These are phyloP conservation scores for Drosophila kohkoa DNA, from an alignment of 1,140 invertebrate species.

Conservation along the genomic window DNA sequence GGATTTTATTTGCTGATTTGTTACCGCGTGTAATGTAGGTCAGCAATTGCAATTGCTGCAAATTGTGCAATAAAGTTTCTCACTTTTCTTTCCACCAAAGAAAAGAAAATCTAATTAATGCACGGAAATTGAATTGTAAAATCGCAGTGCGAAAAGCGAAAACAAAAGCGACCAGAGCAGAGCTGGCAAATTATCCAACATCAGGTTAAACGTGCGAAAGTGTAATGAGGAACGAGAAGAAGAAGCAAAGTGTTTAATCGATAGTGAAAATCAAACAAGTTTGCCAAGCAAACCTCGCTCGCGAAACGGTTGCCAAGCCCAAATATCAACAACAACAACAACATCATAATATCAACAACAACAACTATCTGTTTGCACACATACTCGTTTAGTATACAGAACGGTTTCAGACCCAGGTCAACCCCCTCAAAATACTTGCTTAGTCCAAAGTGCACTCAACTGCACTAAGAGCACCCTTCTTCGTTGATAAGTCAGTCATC, in stretches of 20 bases:
- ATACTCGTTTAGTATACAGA: slow-evolving; percentile 6
- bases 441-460: slow-evolving; percentile 52
- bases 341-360: slow-evolving; percentile 34
- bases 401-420: slow-evolving; percentile 55
- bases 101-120: slow-evolving; percentile 45
- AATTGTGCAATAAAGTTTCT: slow-evolving; percentile 46
- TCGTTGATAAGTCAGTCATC: slow-evolving; percentile 6
- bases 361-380: slow-evolving; percentile 11
- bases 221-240: slow-evolving; percentile 42
- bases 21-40: slow-evolving; percentile 70
- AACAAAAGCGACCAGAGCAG: slow-evolving; percentile 20
- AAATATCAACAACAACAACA: slow-evolving; percentile 27
- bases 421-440: slow-evolving; percentile 27
- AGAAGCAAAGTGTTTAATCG: slow-evolving; percentile 72
- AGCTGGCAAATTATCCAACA: slow-evolving; percentile 45
- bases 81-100: slow-evolving; percentile 20
- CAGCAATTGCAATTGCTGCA: slow-evolving; percentile 48
- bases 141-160: slow-evolving; percentile 51
- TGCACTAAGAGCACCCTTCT: slow-evolving; percentile 22
- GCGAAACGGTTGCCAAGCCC: slow-evolving; percentile 33
- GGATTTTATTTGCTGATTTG: slow-evolving; percentile 20
- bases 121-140: slow-evolving; percentile 59
- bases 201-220: slow-evolving; percentile 50
- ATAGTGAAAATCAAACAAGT: slow-evolving; percentile 65
- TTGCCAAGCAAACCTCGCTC: slow-evolving; percentile 20